Conservation (phyloP, 2,888 invertebrate genomes). For the Tetramorium bicarinatum region DNA sequence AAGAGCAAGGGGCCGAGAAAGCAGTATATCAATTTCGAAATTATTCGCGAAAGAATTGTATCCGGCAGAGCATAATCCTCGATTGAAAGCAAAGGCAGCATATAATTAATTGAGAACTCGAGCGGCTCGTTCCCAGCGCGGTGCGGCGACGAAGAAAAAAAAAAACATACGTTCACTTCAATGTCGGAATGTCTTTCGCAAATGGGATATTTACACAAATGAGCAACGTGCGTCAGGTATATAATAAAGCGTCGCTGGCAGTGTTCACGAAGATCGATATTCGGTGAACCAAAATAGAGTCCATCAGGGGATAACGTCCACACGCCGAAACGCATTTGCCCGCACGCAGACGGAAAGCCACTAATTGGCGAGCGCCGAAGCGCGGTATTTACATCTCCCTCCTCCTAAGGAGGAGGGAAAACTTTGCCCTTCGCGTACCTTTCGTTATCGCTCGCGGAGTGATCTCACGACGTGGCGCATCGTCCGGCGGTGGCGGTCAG, state of each 20-base stretch:
- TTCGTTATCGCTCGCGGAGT: constrained; percentile 71
- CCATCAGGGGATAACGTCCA: no score
- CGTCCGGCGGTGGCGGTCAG: constrained; percentile 72
- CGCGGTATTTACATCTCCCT: neutral
- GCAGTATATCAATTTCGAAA: neutral
- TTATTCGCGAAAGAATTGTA: neutral
- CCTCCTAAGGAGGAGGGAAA: neutral
- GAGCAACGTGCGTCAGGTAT: neutral
- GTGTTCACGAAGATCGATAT: constrained; percentile 14
- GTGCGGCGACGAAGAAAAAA: neutral
- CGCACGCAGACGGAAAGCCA: no score
- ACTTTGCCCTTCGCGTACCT: constrained; percentile 64
- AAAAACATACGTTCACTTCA: neutral
- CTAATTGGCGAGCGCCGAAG: neutral
- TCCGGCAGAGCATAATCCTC: neutral
- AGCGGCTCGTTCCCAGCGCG: neutral
- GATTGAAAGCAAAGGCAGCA: neutral
- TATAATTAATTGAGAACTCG: neutral
- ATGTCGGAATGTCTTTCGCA: neutral
- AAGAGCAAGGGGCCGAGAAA: neutral
- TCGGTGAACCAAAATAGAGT: constrained; percentile 8
- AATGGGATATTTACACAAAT: neutral
- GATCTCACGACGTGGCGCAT: constrained; percentile 72
- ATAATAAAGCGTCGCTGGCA: neutral
- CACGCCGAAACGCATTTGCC: neutral